Base-by-base conservation (phyloP, 2,888 invertebrate species). In the Drosophila hamatofila region DNA sequence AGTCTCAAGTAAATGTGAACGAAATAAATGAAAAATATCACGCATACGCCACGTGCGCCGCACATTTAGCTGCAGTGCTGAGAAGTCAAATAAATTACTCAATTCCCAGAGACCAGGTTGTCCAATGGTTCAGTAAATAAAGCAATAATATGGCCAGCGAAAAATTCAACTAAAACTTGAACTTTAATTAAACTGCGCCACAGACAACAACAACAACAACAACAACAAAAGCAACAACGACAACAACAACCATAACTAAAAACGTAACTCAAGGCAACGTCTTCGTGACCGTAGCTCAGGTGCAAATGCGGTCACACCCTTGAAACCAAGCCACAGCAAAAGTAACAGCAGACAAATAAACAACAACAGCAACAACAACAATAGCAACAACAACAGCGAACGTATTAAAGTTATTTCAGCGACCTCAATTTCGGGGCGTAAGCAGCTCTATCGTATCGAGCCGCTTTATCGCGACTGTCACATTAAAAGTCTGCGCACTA, bases 181-280 rank as follows among this genome's bases (percentile, higher is more conserved):
- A 84, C 89, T 84, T 84, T 89, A 89, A 89, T 89, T 89, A 89
- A 89, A 83, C 83, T 67, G 65, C 72, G 75, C 75, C 76, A 72
- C 67, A 74, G 69, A 63, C 65, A 46, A 57, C 52, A 35, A 42
- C 54, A 55, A 35, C 57, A 35, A 54, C 66, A 49, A 7, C n/a
- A n/a, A n/a, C n/a, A n/a, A n/a, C n/a, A n/a, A n/a, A n/a, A 39
- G 4, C 41, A 18, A 18, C 41, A 41, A 11, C 41, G 37, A 35
- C 48, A 54, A 21, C 49, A 27, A 49, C 51, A 23, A 25, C 11
- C 49, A 49, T 33, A 44, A 39, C 37, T 37, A 64, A 41, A 63
- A 58, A 48, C 37, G 65, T 57, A 56, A 64, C 69, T 61, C 55
- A 58, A 74, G 64, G 63, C 64, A 52, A 59, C 52, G 55, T 52